Percentiles rank a stretch among this genome's conserved stretches.
phyloP scores from a whole-genome alignment of 64 coral and sea anemone species.

The Orbicella faveolata region DNA sequence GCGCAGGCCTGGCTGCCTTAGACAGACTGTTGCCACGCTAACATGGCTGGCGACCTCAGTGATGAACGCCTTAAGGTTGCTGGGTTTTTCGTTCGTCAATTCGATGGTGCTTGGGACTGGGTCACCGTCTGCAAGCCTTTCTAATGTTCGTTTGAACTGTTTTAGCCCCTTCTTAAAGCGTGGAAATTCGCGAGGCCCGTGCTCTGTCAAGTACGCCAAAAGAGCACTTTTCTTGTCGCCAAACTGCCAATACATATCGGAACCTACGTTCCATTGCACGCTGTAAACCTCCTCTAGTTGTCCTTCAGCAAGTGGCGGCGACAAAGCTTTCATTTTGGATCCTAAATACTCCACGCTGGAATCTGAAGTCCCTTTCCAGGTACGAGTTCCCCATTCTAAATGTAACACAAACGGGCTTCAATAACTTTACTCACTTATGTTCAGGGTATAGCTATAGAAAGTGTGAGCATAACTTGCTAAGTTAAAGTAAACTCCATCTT shows the following conservation, averaged over 20 bases:
- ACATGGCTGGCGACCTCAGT: neutral
- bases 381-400: neutral
- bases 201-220: neutral
- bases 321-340: neutral
- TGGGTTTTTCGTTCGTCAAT: neutral
- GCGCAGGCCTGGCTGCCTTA: constrained; percentile 13
- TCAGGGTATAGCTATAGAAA: no score
- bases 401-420: no score
- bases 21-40: neutral
- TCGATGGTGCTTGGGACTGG: no score
- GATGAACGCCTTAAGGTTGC: neutral
- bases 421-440: no score
- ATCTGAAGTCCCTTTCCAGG: neutral
- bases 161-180: constrained; percentile 1
- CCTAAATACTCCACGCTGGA: neutral
- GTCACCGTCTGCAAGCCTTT: neutral
- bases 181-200: constrained; percentile 2
- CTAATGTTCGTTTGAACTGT: neutral
- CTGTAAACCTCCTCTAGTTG: neutral
- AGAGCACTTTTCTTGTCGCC: neutral
- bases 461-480: no score
- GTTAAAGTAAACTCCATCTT: no score
- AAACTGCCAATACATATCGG: constrained; percentile 1
- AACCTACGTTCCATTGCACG: neutral
- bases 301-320: neutral